phyloP scores from a whole-genome alignment of 2,113 vertebrate genomes.

The Pholis gunnellus region DNA sequence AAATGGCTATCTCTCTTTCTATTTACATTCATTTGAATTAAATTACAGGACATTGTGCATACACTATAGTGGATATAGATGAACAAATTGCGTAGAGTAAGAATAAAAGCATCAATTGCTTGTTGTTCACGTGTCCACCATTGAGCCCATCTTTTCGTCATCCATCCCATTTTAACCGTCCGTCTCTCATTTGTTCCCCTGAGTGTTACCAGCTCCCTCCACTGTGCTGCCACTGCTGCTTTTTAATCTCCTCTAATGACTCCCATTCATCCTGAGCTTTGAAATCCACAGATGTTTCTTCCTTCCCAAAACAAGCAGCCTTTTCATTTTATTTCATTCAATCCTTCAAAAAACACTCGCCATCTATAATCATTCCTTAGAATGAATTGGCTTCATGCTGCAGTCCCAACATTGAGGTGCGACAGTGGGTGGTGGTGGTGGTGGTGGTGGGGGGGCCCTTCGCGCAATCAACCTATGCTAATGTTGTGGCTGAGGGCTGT shows the following conservation, averaged over 20 bases:
- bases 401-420: slow-evolving; percentile 36
- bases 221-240: slow-evolving; percentile 36
- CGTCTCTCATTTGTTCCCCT: slow-evolving; percentile 19
- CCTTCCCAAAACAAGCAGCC: slow-evolving; percentile 51
- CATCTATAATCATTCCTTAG: slow-evolving; percentile 56
- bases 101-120: background rate
- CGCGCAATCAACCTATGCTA: slow-evolving; percentile 65
- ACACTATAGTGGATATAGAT: no score
- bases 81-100: no score
- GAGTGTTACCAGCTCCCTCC: slow-evolving; percentile 29
- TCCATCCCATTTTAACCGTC: slow-evolving; percentile 6
- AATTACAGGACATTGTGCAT: background rate
- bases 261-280: slow-evolving; percentile 69
- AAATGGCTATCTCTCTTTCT: no score
- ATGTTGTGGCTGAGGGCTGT: slow-evolving; percentile 65
- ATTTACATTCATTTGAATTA: background rate
- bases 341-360: slow-evolving; percentile 56
- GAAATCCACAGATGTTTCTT: slow-evolving; percentile 52
- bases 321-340: slow-evolving; percentile 58
- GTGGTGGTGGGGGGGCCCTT: slow-evolving; percentile 14
- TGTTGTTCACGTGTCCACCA: background rate
- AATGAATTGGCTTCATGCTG: slow-evolving; percentile 62
- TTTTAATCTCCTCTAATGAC: slow-evolving; percentile 72
- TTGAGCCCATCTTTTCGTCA: slow-evolving; percentile 1
- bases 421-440: background rate